phyloP scores from a whole-genome alignment of 1,140 invertebrate genomes.

The Dreissena polymorpha region DNA sequence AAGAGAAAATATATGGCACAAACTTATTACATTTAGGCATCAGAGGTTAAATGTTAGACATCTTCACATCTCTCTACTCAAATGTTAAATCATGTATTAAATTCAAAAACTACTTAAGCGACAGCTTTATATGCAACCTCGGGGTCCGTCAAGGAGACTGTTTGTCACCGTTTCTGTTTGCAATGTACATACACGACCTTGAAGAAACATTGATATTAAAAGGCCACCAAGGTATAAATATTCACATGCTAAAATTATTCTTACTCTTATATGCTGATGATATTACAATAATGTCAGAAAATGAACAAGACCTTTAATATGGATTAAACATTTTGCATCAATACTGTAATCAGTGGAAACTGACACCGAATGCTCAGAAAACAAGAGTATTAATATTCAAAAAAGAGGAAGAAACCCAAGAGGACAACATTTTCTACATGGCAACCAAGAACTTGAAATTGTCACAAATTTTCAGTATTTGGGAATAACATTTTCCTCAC shows the following conservation, averaged over 20 bases:
- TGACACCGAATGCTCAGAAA: too few species aligned
- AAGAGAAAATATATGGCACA: constrained; percentile 9
- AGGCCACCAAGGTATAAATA: constrained; percentile 14
- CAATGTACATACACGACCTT: constrained; percentile 40
- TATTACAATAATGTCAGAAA: constrained; percentile 6
- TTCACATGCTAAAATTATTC: constrained; percentile 34
- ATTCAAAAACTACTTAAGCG: constrained; percentile 13
- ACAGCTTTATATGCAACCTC: constrained; percentile 6
- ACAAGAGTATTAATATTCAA: too few species aligned
- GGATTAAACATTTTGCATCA: not conserved
- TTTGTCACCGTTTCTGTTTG: constrained; percentile 40
- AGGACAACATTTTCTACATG: too few species aligned
- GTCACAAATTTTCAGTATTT: too few species aligned
- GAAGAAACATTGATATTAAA: constrained; percentile 37
- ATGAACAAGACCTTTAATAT: not conserved
- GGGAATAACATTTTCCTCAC: too few species aligned
- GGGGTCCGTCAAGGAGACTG: constrained; percentile 30
- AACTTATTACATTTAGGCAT: constrained; percentile 14
- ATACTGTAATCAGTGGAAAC: not conserved
- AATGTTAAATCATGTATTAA: constrained; percentile 29
- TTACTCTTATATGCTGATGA: constrained; percentile 39
- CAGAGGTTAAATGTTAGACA: constrained; percentile 24
- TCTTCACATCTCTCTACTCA: constrained; percentile 1
- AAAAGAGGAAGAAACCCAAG: too few species aligned
- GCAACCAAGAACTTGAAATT: too few species aligned